These are phyloP conservation scores for Glareola pratincola DNA, from an alignment of 2,113 vertebrate genomes.

Conservation along the genomic window DNA sequence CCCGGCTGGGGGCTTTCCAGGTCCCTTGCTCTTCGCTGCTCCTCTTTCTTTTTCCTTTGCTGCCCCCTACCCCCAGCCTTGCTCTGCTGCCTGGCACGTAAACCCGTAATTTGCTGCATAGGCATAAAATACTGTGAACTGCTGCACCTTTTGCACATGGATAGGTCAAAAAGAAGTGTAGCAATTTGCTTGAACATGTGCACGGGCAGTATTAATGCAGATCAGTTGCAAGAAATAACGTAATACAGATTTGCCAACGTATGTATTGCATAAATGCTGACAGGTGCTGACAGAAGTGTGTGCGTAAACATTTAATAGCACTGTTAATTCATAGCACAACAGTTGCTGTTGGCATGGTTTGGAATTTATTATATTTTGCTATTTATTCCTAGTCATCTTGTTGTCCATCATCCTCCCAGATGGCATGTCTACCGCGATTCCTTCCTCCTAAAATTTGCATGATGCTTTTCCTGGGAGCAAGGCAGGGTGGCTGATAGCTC, in stretches of 20 bases:
- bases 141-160: slow-evolving; percentile 60
- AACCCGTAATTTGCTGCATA: slow-evolving; percentile 16
- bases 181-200: slow-evolving; percentile 68
- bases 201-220: slow-evolving; percentile 55
- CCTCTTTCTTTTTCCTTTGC: slow-evolving; percentile 63
- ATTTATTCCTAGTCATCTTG: slow-evolving; percentile 61
- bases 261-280: slow-evolving; percentile 69
- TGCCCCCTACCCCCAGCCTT: slow-evolving; percentile 48
- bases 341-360: slow-evolving; percentile 62
- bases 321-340: slow-evolving; percentile 68
- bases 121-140: slow-evolving; percentile 60
- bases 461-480: slow-evolving; percentile 25
- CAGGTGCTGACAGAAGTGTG: slow-evolving; percentile 69
- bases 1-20: background rate
- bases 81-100: background rate
- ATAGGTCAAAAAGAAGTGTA: slow-evolving; percentile 61
- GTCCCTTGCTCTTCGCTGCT: background rate
- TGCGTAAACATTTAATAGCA: slow-evolving; percentile 68
- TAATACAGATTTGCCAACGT: slow-evolving; percentile 69
- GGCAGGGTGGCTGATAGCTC: slow-evolving; percentile 9
- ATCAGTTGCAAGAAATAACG: slow-evolving; percentile 64
- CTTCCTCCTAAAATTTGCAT: slow-evolving; percentile 44
- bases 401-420: slow-evolving; percentile 61
- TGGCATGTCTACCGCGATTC: slow-evolving; percentile 46
- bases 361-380: slow-evolving; percentile 65